phyloP scores from a whole-genome alignment of 2,888 invertebrate genomes.

The Laothoe populi region DNA sequence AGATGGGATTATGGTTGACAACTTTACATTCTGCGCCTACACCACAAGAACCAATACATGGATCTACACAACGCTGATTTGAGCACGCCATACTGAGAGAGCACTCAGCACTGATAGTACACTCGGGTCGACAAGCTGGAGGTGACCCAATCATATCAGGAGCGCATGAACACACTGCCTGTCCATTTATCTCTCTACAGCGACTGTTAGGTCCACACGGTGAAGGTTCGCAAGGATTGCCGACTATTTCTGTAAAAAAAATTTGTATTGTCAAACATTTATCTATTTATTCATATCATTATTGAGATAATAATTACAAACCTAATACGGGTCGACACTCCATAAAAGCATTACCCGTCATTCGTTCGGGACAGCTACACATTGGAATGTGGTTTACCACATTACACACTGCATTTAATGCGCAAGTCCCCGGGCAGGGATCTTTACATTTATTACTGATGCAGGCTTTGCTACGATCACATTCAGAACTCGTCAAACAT shows the following conservation, averaged over 20 bases:
- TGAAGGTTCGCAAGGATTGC: constrained; percentile 86
- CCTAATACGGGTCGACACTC: constrained; percentile 84
- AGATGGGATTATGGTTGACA: constrained; percentile 91
- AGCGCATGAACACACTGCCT: constrained; percentile 89
- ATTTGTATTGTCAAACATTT: background rate
- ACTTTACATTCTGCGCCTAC: constrained; percentile 89
- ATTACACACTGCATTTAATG: constrained; percentile 88
- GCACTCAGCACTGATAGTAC: constrained; percentile 89
- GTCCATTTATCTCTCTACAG: constrained; percentile 86
- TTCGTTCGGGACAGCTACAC: constrained; percentile 86
- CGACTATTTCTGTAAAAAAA: constrained; percentile 73
- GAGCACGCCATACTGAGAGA: constrained; percentile 88
- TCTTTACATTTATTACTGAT: constrained; percentile 90
- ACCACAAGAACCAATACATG: constrained; percentile 90
- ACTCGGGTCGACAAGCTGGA: constrained; percentile 89
- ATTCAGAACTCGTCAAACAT: constrained; percentile 90
- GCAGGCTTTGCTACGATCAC: constrained; percentile 88
- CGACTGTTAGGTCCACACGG: constrained; percentile 88
- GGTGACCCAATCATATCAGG: constrained; percentile 87
- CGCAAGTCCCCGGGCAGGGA: constrained; percentile 92
- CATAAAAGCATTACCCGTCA: constrained; percentile 89
- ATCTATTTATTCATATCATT: background rate
- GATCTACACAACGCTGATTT: constrained; percentile 89
- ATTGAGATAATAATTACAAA: constrained; percentile 39
- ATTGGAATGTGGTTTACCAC: constrained; percentile 87